These are phyloP conservation scores for Tangachromis dhanisi DNA, from an alignment of 2,113 vertebrate genomes.

Conservation along the genomic window DNA sequence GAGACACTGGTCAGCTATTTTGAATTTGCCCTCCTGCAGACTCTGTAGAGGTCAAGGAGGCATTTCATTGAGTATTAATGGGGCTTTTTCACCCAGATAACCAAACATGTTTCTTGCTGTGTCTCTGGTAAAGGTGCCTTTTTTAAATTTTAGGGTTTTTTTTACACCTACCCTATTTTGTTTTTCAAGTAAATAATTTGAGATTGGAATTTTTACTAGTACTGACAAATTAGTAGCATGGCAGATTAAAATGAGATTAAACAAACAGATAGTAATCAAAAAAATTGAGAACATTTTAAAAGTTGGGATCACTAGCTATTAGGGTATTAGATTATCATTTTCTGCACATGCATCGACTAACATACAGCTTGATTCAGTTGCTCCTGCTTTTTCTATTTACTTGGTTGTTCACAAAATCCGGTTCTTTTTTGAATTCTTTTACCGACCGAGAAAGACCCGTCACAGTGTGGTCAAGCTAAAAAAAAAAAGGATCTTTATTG, in stretches of 20 bases:
- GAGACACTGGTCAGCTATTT: not conserved
- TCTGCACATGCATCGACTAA: not conserved
- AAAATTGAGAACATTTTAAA: not conserved
- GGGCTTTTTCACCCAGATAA: not conserved
- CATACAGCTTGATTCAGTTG: not conserved
- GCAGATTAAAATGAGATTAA: not conserved
- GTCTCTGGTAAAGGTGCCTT: not conserved
- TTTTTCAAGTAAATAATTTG: not conserved
- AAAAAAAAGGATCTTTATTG: not conserved
- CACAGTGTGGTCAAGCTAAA: not conserved
- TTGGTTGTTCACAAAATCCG: not conserved
- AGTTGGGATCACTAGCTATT: not conserved
- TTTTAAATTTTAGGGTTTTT: accelerated
- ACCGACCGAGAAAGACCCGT: not conserved
- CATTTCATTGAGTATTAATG: not conserved
- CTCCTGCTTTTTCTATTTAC: not conserved
- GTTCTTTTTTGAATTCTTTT: not conserved
- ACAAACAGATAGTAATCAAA: not conserved
- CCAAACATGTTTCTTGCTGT: not conserved
- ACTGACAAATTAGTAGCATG: not conserved
- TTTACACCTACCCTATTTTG: not conserved
- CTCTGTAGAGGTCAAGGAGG: not conserved
- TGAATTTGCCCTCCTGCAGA: not conserved
- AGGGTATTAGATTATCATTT: not conserved
- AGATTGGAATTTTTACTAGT: not conserved